Evolutionary conservation across 1,140 invertebrate species (phyloP), one percentile per base, ranked within the genome.

Genomic region (Cryptotermes secundus): DNA sequence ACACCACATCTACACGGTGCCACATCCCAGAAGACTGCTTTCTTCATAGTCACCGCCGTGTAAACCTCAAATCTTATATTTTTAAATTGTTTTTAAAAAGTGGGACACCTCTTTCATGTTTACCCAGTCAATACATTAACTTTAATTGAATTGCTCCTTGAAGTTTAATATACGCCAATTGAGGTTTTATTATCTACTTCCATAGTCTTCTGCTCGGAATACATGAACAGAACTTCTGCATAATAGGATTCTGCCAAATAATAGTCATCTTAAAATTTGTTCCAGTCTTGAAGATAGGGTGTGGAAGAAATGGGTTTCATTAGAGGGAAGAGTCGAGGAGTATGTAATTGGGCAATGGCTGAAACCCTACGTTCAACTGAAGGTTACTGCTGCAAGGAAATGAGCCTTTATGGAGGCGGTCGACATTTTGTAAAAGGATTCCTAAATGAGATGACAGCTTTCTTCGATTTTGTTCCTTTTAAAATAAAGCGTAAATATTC

Each of bases 281-380:
- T 7, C 26, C 59, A 31, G 59, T n/a, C 59, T 72, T 72, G 59
- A 72, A 72, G 59, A 31, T 31, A 72, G 59, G 59, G 59, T 72
- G 59, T 72, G 59, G 59, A n/a, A 31, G 59, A 31, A 72, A 72
- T n/a, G 59, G 59, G 59, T 72, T 72, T 72, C 59, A 72, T 72
- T 72, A 72, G n/a, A n/a, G 59, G 59, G n/a, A 26, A 72, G 7
- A 72, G 59, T 31, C 26, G 59, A n/a, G 59, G 59, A 72, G 59
- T 72, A 72, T 14, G 59, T 72, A 72, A 72, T 72, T 72, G 59
- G 59, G 59, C 59, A 72, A 16, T 72, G 31, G 59, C 59, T 31
- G 59, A 72, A 72, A n/a, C n/a, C 59, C n/a, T 9, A 6, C 26
- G 16, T 26, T 72, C 59, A 72, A 72, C 59, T 12, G n/a, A 72